Evolutionary conservation across 2,113 vertebrate genomes (phyloP).

Genomic region (Hippocampus zosterae): DNA sequence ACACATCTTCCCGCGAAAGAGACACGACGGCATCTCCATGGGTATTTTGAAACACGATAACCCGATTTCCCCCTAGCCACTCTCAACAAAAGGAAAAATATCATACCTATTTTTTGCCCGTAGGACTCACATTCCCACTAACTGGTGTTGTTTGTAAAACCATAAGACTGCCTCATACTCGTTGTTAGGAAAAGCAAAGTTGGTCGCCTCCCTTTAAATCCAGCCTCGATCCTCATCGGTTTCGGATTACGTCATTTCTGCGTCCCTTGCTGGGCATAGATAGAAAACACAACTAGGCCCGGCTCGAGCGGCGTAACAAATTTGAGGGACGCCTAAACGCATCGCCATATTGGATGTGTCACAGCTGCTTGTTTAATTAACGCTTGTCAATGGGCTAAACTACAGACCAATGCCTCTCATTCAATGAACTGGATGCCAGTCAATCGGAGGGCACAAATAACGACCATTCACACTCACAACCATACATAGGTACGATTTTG

Average conservation of each 20-base stretch:
- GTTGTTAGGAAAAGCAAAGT: neutral
- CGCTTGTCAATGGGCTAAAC: too few relatives aligned
- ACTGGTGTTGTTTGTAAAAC: neutral
- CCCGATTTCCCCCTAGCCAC: too few relatives aligned
- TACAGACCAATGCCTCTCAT: too few relatives aligned
- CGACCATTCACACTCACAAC: too few relatives aligned
- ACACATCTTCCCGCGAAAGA: constrained; percentile 76
- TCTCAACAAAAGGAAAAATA: neutral
- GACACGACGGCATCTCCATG: constrained; percentile 4
- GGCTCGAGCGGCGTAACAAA: too few relatives aligned
- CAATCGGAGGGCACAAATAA: too few relatives aligned
- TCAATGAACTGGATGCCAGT: too few relatives aligned
- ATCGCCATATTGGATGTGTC: too few relatives aligned
- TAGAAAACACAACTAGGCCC: too few relatives aligned
- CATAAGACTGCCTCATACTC: neutral
- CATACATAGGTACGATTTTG: too few relatives aligned
- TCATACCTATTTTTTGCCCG: accelerated
- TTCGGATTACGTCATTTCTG: constrained; percentile 32
- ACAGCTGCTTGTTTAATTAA: too few relatives aligned
- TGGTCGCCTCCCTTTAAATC: neutral
- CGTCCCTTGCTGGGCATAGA: constrained; percentile 17
- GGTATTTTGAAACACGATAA: neutral
- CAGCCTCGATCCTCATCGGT: neutral
- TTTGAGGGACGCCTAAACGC: too few relatives aligned
- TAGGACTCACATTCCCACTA: neutral